A percentile compares a stretch with the other conserved stretches of the same genome.
Evolutionary conservation across 2,888 invertebrate species (phyloP).

Genomic region (Cantharis rustica): DNA sequence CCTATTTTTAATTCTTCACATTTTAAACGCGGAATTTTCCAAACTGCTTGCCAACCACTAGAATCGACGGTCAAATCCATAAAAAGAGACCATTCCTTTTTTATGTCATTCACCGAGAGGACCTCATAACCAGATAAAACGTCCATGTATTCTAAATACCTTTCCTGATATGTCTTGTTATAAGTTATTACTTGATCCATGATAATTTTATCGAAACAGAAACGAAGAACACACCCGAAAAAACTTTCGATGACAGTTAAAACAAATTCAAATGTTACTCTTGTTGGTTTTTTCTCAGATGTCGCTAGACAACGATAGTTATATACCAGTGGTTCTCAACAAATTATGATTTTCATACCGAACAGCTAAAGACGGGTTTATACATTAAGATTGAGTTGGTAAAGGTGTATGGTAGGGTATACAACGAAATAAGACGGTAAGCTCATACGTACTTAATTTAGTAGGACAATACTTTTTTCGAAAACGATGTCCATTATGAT

Average conservation of each 20-base stretch:
- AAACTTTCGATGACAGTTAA: background rate
- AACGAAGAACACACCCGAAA: background rate
- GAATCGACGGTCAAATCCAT: conserved; percentile 66
- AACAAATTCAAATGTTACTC: background rate
- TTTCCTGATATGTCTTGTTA: conserved; percentile 62
- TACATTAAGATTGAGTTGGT: too few relatives aligned
- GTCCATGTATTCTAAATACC: conserved; percentile 60
- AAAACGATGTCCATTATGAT: too few relatives aligned
- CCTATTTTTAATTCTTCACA: conserved; percentile 68
- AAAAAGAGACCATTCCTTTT: conserved; percentile 61
- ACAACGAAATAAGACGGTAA: too few relatives aligned
- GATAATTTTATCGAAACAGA: conserved; percentile 12
- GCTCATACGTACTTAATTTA: too few relatives aligned
- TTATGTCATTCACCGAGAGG: conserved; percentile 59
- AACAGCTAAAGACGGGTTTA: too few relatives aligned
- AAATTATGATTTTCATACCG: too few relatives aligned
- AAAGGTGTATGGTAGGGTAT: too few relatives aligned
- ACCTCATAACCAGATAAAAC: conserved; percentile 56
- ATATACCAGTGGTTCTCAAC: too few relatives aligned
- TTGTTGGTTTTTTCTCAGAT: background rate
- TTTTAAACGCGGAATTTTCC: conserved; percentile 69
- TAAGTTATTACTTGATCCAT: conserved; percentile 64
- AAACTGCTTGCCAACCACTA: conserved; percentile 71
- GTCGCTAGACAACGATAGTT: background rate
- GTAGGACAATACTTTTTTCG: too few relatives aligned